Base-by-base conservation (phyloP, 2,888 invertebrate genomes). In the Encarsia formosa region DNA sequence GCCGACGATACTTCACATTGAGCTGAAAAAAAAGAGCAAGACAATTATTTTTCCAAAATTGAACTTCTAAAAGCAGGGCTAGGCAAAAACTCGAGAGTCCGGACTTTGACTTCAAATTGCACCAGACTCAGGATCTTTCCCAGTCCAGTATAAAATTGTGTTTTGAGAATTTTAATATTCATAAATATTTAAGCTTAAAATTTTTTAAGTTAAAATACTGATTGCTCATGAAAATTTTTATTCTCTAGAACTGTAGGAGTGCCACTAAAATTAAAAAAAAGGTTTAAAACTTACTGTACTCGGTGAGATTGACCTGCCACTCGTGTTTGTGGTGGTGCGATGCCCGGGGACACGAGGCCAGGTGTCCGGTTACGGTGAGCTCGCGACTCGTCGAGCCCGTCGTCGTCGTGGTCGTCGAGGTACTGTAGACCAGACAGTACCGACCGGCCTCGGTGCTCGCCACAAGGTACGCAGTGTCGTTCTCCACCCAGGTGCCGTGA, bases 401-500 rank as follows among this genome's bases (percentile, higher is more conserved):
- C 32, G 41, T 45, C 34, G 42, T 51, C 24, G 57, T 34, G 41
- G 67, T 62, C 35, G 67, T 65, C 41, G 70, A 68, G 56, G 67
- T 66, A 51, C 67, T 71, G 62, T 71, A 71, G 43, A 71, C 69
- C 55, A 71, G 66, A 59, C 71, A 71, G 58, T 70, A 71, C 51
- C 71, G 67, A 34, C 66, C 70, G 23, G 64, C 65, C 46, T 71
- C 71, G 42, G 71, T 71, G 49, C 71, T 71, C 13, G 86, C 84
- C 43, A 87, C 82, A 60, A 87, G 77, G 73, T 80, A 86, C 39
- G 82, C 81, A 11, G 81, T 77, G 42, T 77, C 77, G 52, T 82
- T 81, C 58, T 83, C 82, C 59, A 78, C 75, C 87, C 87, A 88
- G 66, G 81, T 82, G 48, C 86, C 87, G 68, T 86, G 84, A 69